Conservation (phyloP, 2,797 vertebrate genomes). For the Chloroceryle amazona region DNA sequence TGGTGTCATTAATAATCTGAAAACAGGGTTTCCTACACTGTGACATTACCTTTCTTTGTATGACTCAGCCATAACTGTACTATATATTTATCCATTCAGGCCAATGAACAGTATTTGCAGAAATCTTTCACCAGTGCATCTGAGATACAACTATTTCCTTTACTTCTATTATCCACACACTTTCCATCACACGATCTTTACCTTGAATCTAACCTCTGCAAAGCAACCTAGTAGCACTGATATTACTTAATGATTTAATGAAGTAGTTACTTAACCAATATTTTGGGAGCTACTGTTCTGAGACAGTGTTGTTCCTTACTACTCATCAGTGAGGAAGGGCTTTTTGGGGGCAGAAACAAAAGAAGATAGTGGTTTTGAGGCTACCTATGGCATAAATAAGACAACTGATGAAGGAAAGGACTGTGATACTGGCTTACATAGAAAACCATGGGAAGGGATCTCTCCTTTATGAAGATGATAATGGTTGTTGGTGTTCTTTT, state of each 20-base stretch:
- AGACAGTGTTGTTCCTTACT: not conserved
- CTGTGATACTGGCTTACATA: not conserved
- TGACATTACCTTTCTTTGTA: not conserved
- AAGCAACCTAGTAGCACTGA: not conserved
- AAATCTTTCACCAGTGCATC: not conserved
- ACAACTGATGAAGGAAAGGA: not conserved
- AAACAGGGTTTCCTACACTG: not conserved
- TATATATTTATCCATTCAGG: not conserved
- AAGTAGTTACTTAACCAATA: not conserved
- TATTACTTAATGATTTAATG: not conserved
- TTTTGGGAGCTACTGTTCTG: not conserved
- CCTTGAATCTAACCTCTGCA: not conserved
- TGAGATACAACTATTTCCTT: not conserved
- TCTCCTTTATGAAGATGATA: not conserved
- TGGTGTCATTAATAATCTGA: not conserved
- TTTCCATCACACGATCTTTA: not conserved
- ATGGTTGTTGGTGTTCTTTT: not conserved
- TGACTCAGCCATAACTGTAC: not conserved
- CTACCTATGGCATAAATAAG: rapidly evolving
- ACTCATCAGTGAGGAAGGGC: not conserved
- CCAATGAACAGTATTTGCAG: not conserved
- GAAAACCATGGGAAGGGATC: not conserved
- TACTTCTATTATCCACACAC: not conserved
- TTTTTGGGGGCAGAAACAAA: not conserved
- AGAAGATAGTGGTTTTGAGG: not conserved